These are phyloP conservation scores for Epinotia brunnichana DNA, from an alignment of 2,888 invertebrate species.

Conservation along the genomic window DNA sequence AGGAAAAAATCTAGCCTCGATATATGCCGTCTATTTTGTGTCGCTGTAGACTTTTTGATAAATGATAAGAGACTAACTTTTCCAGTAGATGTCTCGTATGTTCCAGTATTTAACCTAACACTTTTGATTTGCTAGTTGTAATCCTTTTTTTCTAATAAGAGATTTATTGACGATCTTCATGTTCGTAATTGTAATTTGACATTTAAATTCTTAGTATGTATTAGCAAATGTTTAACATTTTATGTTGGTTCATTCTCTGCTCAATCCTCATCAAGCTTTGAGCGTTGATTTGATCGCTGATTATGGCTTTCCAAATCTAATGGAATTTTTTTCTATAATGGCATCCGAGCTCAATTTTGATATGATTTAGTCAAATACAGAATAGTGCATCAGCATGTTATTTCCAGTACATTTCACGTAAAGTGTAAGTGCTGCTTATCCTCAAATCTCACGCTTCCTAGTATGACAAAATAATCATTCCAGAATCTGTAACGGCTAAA, in stretches of 20 bases:
- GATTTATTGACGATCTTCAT: too few relatives aligned
- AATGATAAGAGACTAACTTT: background rate
- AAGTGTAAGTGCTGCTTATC: background rate
- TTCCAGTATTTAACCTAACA: background rate
- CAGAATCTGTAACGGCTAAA: background rate
- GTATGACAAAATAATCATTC: background rate
- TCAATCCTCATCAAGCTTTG: background rate
- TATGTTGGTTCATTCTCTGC: too few relatives aligned
- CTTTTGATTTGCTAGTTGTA: background rate
- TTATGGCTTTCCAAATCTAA: background rate
- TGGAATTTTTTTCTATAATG: background rate
- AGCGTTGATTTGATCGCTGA: background rate
- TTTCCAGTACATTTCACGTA: background rate
- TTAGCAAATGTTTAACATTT: too few relatives aligned
- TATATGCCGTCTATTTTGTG: background rate
- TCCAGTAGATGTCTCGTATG: background rate
- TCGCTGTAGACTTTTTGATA: background rate
- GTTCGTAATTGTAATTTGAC: too few relatives aligned
- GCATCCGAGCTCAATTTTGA: background rate
- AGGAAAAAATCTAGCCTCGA: constrained; percentile 4
- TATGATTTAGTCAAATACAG: background rate
- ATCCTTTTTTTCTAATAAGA: too few relatives aligned
- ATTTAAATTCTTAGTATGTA: too few relatives aligned
- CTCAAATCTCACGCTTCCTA: background rate
- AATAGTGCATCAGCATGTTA: too few relatives aligned